phyloP scores from a whole-genome alignment of 2,113 vertebrate genomes.

The Thinocorus orbignyianus region DNA sequence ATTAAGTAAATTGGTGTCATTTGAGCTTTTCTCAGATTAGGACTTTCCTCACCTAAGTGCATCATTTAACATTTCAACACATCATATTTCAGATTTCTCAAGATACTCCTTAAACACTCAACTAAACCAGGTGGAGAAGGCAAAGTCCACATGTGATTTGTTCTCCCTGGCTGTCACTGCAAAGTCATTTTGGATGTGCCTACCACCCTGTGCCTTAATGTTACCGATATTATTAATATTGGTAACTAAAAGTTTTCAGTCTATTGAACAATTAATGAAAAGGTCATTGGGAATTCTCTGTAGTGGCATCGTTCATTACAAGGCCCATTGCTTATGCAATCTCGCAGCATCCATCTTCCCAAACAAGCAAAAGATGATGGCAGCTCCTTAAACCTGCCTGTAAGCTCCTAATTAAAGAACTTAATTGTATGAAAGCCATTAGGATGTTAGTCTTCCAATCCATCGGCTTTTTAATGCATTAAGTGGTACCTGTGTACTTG shows the following conservation, averaged over 20 bases:
- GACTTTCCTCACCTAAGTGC: constrained; percentile 14
- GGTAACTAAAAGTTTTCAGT: constrained; percentile 32
- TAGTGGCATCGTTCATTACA: background rate
- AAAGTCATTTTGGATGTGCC: background rate
- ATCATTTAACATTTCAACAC: constrained; percentile 22
- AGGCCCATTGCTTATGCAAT: constrained; percentile 14
- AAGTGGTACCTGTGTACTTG: background rate
- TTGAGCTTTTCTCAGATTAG: constrained; percentile 22
- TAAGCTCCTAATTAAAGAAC: constrained; percentile 43
- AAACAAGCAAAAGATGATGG: constrained; percentile 3
- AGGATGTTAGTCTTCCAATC: background rate
- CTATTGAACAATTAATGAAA: constrained; percentile 48
- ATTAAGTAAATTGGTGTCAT: background rate
- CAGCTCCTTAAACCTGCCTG: constrained; percentile 8
- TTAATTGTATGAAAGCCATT: constrained; percentile 24
- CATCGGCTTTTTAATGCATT: background rate
- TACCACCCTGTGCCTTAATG: background rate
- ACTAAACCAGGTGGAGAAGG: constrained; percentile 9
- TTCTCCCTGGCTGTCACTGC: background rate
- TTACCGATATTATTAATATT: background rate
- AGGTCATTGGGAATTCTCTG: constrained; percentile 35
- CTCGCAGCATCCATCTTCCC: constrained; percentile 12
- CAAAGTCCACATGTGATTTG: background rate
- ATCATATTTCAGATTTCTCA: background rate
- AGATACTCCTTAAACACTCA: constrained; percentile 19